These are phyloP conservation scores for Nasonia vitripennis DNA, from an alignment of 1,140 invertebrate genomes.

Conservation along the genomic window DNA sequence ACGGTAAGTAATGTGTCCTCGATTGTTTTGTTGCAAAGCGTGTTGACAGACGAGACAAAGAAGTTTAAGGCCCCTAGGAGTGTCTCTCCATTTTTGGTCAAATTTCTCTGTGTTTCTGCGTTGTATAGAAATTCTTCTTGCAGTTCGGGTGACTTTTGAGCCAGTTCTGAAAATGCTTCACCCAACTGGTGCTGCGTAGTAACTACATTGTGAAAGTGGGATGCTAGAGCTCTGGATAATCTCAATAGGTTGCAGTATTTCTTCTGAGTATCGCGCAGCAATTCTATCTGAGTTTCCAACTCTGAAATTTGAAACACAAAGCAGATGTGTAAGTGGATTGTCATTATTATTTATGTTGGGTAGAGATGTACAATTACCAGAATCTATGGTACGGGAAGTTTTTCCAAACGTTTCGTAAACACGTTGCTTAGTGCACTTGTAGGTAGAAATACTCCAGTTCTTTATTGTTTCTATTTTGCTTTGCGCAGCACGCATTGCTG, in stretches of 20 bases:
- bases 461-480: conserved; percentile 92
- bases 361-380: conserved; percentile 76
- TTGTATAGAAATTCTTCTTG: conserved; percentile 97
- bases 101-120: conserved; percentile 94
- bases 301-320: conserved; percentile 76
- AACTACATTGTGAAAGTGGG: conserved; percentile 92
- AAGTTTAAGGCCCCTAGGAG: conserved; percentile 94
- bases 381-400: conserved; percentile 92
- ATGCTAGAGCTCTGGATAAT: conserved; percentile 87
- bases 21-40: conserved; percentile 96
- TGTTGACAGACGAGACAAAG: conserved; percentile 96
- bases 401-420: conserved; percentile 97
- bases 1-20: conserved; percentile 96
- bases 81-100: conserved; percentile 96
- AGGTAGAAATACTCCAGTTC: conserved; percentile 97
- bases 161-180: conserved; percentile 95
- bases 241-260: conserved; percentile 94
- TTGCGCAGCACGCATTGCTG: conserved; percentile 78
- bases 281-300: conserved; percentile 94
- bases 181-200: conserved; percentile 90
- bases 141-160: conserved; percentile 95
- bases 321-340: neutral
- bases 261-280: conserved; percentile 93
- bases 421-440: conserved; percentile 96
- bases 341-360: neutral